Percentiles rank a stretch among this genome's conserved stretches.
Evolutionary conservation across 2,888 invertebrate genomes (phyloP).

Genomic region (Tuberolachnus salignus): DNA sequence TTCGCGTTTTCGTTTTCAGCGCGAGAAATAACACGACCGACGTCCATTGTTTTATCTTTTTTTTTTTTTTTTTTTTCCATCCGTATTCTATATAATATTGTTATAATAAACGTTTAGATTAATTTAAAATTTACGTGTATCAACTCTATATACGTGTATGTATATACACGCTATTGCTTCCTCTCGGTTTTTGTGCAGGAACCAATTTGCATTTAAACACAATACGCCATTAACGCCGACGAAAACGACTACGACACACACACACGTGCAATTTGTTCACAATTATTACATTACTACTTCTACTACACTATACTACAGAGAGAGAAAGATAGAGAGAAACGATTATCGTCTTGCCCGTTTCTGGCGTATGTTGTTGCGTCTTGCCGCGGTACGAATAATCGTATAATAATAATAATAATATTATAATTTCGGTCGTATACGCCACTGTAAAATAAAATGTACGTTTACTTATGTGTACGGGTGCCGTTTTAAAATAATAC

Average conservation of each 20-base stretch:
- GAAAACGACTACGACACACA: constrained; percentile 33
- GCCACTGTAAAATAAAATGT: too few species aligned
- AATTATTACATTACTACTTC: constrained; percentile 9
- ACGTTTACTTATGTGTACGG: too few species aligned
- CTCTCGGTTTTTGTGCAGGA: constrained; percentile 21
- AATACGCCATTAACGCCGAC: constrained; percentile 43
- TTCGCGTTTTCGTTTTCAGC: constrained; percentile 35
- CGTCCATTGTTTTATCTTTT: constrained; percentile 46
- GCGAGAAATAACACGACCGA: not conserved
- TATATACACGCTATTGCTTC: constrained; percentile 3
- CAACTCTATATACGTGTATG: not conserved
- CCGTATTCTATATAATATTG: too few species aligned
- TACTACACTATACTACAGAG: too few species aligned
- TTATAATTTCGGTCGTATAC: too few species aligned
- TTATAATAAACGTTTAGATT: constrained; percentile 51
- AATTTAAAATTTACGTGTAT: constrained; percentile 36
- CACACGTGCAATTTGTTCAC: constrained; percentile 49
- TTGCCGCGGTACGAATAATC: not conserved
- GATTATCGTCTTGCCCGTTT: constrained; percentile 39
- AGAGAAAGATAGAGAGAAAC: too few species aligned
- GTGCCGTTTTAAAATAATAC: too few species aligned
- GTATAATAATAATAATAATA: too few species aligned
- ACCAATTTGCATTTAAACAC: constrained; percentile 46
- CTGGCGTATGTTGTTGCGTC: not conserved
- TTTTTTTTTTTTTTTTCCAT: too few species aligned